phyloP scores from a whole-genome alignment of 2,113 vertebrate species.

The Bombycilla garrulus region DNA sequence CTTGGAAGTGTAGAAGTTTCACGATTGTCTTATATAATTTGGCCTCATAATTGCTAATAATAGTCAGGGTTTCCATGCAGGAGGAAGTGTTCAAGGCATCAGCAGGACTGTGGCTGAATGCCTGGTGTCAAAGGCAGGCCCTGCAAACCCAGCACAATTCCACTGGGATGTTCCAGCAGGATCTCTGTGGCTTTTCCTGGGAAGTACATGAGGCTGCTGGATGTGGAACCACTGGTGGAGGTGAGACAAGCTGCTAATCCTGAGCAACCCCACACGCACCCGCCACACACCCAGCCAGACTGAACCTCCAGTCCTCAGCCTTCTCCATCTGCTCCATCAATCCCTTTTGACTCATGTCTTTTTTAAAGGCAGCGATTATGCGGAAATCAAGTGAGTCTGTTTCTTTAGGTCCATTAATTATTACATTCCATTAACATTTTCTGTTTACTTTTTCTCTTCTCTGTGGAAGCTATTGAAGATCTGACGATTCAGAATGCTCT shows the following conservation, averaged over 20 bases:
- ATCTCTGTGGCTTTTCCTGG: neutral
- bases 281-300: neutral
- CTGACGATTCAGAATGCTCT: conserved; percentile 42
- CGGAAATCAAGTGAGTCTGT: conserved; percentile 16
- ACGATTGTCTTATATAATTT: neutral
- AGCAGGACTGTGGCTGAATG: neutral
- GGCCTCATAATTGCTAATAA: neutral
- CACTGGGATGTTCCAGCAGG: neutral
- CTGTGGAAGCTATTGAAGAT: conserved; percentile 30
- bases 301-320: neutral
- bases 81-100: neutral
- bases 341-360: conserved; percentile 15
- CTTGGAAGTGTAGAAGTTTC: neutral
- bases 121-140: neutral
- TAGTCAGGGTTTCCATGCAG: neutral
- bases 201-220: neutral
- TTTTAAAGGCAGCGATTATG: conserved; percentile 14
- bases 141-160: neutral
- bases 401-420: conserved; percentile 37
- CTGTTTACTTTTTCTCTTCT: conserved; percentile 38
- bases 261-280: neutral
- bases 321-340: neutral
- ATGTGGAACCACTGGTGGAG: neutral
- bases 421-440: conserved; percentile 61
- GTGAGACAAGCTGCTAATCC: neutral